phyloP scores from a whole-genome alignment of 2,797 vertebrate species.

The Stomatorhinus walkeri region DNA sequence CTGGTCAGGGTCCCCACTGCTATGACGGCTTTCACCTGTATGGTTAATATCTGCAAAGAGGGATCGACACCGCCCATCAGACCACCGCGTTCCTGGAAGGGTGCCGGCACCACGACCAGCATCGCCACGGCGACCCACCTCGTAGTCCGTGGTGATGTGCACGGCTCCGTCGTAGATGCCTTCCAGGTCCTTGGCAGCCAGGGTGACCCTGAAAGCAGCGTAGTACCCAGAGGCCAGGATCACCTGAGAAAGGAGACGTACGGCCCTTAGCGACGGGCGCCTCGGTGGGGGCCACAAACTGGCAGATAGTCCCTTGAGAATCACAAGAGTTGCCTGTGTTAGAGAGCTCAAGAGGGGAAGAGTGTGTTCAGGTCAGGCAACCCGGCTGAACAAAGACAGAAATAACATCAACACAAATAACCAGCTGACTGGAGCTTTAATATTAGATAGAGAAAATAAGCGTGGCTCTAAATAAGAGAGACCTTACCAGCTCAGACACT shows the following conservation, averaged over 20 bases:
- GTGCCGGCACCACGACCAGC: no score
- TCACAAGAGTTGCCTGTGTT: background rate
- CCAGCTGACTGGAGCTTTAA: background rate
- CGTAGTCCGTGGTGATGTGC: slow-evolving; percentile 93
- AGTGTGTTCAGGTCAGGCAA: background rate
- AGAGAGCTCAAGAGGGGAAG: background rate
- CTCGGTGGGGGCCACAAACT: background rate
- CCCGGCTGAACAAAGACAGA: background rate
- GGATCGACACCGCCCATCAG: background rate
- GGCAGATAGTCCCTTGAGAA: background rate
- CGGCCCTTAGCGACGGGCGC: background rate
- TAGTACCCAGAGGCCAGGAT: slow-evolving; percentile 88
- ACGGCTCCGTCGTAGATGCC: slow-evolving; percentile 86
- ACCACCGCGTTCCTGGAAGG: background rate
- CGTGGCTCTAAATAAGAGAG: no score
- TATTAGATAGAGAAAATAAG: background rate
- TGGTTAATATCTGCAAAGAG: slow-evolving; percentile 79
- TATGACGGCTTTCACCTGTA: slow-evolving; percentile 89
- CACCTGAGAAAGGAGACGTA: slow-evolving; percentile 56
- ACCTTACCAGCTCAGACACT: slow-evolving; percentile 16
- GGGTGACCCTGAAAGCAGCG: slow-evolving; percentile 83
- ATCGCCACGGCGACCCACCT: slow-evolving; percentile 62
- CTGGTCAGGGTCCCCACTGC: slow-evolving; percentile 86
- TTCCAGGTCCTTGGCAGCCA: slow-evolving; percentile 83
- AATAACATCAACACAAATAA: background rate